Evolutionary conservation across 2,113 vertebrate genomes (phyloP).

Genomic region (Balaeniceps rex): DNA sequence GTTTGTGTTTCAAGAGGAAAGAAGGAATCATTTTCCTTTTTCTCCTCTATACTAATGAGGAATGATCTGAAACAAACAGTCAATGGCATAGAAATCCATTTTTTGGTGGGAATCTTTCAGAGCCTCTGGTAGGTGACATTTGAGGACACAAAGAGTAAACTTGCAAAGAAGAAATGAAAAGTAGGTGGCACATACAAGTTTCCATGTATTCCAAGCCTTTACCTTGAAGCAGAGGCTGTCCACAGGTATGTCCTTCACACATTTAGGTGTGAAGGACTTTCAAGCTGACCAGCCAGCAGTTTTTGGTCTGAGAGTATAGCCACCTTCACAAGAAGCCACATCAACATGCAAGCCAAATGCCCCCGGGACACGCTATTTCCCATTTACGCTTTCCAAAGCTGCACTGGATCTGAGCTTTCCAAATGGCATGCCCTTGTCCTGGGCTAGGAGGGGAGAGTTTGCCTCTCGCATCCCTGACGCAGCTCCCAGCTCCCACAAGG

Average conservation of each 20-base stretch:
- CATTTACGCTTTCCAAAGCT: background rate
- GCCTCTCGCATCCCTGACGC: background rate
- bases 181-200: background rate
- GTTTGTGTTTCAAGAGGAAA: background rate
- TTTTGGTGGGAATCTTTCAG: background rate
- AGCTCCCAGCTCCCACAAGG: background rate
- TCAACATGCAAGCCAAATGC: background rate
- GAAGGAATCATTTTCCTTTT: background rate
- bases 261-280: background rate
- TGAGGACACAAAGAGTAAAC: background rate
- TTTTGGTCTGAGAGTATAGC: background rate
- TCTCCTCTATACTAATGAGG: background rate
- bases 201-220: background rate
- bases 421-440: background rate
- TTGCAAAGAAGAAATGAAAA: background rate
- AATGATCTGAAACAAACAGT: background rate
- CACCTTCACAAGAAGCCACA: background rate
- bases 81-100: background rate
- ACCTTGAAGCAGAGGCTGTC: background rate
- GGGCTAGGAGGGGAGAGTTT: background rate
- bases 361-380: background rate
- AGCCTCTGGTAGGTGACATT: background rate
- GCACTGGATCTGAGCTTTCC: background rate
- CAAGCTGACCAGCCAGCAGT: background rate
- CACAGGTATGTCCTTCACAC: background rate